These are phyloP conservation scores for Zenarchopterus dispar DNA, from an alignment of 2,797 vertebrate genomes.

Conservation along the genomic window DNA sequence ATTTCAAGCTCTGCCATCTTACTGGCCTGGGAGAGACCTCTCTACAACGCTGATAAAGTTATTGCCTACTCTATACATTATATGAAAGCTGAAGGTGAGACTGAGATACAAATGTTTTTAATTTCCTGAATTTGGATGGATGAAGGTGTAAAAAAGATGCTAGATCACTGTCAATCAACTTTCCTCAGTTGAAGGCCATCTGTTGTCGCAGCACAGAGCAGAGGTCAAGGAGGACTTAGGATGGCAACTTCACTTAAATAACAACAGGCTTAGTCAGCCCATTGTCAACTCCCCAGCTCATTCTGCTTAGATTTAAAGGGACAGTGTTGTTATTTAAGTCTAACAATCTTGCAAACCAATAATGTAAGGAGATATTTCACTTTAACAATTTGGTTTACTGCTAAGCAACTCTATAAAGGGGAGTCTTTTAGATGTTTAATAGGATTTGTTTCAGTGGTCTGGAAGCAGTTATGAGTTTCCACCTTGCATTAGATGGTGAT, in stretches of 20 bases:
- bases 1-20: conserved; percentile 98
- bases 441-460: conserved; percentile 21
- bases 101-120: neutral
- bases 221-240: conserved; percentile 73
- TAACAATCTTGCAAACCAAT: conserved; percentile 14
- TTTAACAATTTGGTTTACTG: conserved; percentile 8
- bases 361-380: conserved; percentile 25
- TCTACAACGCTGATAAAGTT: conserved; percentile 96
- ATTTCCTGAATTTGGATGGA: conserved; percentile 2
- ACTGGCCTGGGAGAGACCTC: conserved; percentile 94
- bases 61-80: conserved; percentile 99
- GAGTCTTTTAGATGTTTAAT: conserved; percentile 23
- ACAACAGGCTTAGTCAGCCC: conserved; percentile 63
- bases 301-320: conserved; percentile 65
- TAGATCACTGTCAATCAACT: conserved; percentile 41
- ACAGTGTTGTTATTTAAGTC: conserved; percentile 39
- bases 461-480: conserved; percentile 24
- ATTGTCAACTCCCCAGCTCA: conserved; percentile 65
- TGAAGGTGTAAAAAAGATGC: conserved; percentile 24
- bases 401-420: conserved; percentile 13
- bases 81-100: conserved; percentile 97
- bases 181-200: conserved; percentile 66
- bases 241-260: conserved; percentile 71
- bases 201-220: conserved; percentile 71
- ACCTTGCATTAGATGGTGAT: conserved; percentile 18